Conservation (phyloP, 1,140 invertebrate species). For the Diuraphis noxia region DNA sequence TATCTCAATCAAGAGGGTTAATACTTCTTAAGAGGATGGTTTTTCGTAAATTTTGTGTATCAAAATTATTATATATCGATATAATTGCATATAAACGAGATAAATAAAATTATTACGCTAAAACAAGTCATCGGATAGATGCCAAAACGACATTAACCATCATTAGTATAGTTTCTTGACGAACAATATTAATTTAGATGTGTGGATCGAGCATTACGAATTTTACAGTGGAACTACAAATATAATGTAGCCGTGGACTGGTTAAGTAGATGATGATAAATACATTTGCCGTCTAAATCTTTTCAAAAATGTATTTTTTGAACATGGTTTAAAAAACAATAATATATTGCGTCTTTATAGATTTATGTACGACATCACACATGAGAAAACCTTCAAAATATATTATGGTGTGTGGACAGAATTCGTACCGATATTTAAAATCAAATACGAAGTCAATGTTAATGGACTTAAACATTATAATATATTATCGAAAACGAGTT, state of each 20-base stretch:
- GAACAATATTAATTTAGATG: slow-evolving; percentile 7
- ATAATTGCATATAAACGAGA: neutral
- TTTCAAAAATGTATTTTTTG: neutral
- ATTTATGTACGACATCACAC: neutral
- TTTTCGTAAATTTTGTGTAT: too few relatives aligned
- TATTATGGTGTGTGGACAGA: slow-evolving; percentile 1
- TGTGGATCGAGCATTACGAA: neutral
- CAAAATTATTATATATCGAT: too few relatives aligned
- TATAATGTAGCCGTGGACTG: neutral
- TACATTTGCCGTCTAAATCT: neutral
- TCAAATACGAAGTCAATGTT: neutral
- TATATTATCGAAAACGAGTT: slow-evolving; percentile 14
- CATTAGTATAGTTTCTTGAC: slow-evolving; percentile 3
- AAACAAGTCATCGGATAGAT: neutral
- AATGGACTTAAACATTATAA: neutral
- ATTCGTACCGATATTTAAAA: neutral
- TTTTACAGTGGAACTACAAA: neutral
- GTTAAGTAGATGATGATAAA: neutral
- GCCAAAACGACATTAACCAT: slow-evolving; percentile 30
- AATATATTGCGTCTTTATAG: too few relatives aligned
- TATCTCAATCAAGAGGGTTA: too few relatives aligned
- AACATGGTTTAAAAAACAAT: neutral
- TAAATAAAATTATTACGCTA: slow-evolving; percentile 23
- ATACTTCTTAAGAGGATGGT: too few relatives aligned
- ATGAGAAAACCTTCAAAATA: slow-evolving; percentile 6